Conservation (phyloP, 1,140 invertebrate genomes). For the Drosophila equinoxialis region DNA sequence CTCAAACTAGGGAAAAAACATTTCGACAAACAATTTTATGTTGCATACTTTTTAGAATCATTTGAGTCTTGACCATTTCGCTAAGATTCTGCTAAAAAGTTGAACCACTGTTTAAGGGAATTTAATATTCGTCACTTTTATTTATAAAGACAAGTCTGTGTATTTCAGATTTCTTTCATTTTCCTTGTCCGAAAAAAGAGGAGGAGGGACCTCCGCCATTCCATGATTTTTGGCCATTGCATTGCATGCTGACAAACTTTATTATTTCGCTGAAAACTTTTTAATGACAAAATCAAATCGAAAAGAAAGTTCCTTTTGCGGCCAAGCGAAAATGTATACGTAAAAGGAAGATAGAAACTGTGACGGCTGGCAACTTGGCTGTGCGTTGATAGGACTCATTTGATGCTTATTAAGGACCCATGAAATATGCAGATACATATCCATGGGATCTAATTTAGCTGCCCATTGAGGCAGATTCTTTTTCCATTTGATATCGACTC, state of each 20-base stretch:
- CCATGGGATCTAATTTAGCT: background rate
- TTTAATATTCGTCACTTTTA: background rate
- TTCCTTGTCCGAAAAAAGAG: slow-evolving; percentile 8
- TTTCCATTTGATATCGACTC: background rate
- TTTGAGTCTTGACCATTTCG: too few species aligned
- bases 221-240: slow-evolving; percentile 82
- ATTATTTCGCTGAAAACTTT: slow-evolving; percentile 86
- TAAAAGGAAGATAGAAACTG: slow-evolving; percentile 15
- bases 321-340: slow-evolving; percentile 10
- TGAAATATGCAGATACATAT: slow-evolving; percentile 7
- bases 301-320: slow-evolving; percentile 87
- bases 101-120: background rate
- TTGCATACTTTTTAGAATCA: too few species aligned
- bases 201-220: background rate
- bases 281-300: slow-evolving; percentile 82
- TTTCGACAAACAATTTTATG: too few species aligned
- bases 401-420: slow-evolving; percentile 39
- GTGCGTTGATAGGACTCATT: slow-evolving; percentile 87
- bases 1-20: too few species aligned
- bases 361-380: slow-evolving; percentile 85
- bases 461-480: slow-evolving; percentile 5
- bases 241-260: slow-evolving; percentile 86
- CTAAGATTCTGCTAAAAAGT: too few species aligned
- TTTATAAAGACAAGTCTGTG: background rate
- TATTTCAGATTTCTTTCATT: background rate